Evolutionary conservation across 2,888 invertebrate genomes (phyloP), one percentile per base, ranked within the genome.

Genomic region (Electrophaes corylata): DNA sequence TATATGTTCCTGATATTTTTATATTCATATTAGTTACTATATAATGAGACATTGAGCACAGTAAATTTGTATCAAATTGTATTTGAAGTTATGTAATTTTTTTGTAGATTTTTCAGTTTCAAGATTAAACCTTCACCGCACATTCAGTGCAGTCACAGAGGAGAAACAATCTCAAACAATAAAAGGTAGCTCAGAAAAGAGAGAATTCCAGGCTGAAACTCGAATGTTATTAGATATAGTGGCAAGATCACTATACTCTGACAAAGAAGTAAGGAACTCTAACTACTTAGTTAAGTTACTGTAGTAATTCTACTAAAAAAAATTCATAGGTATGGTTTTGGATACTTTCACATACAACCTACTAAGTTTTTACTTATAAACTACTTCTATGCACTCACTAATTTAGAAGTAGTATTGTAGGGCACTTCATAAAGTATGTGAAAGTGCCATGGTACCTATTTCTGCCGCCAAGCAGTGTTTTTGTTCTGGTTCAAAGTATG

Each of bases 151-250:
- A 12, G 83, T 71, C 20, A 66, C 80, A 31, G 83, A 85, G 69
- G 68, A 80, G 51, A 74, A 81, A 54, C 62, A 68, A 29, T 67
- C 64, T 19, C 93, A 93, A 84, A 88, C 79, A 75, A 78, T 88
- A 59, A 92, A 91, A 81, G 93, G 93, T 78, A 91, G 85, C 84
- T 93, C 94, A 14, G 94, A 94, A 72, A 96, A 95, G 78, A 96
- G 96, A 87, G 98, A 98, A 81, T 99, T 99, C 82, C 98, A 99
- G 85, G 99, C 99, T 0, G 99, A 99, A 91, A 99, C 99, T 0
- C 93, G 96, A 62, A 98, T 98, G 96, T 84, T 99, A 37, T 88
- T 99, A 46, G 98, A 99, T 82, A 99, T 99, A 84, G 99, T 99
- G 0, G 99, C 99, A 0, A 95, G 97, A 78, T 99, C 99, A 0